A percentile compares a stretch with the other conserved stretches of the same genome.
Evolutionary conservation across 1,140 invertebrate genomes (phyloP).

Genomic region (Bombus huntii): DNA sequence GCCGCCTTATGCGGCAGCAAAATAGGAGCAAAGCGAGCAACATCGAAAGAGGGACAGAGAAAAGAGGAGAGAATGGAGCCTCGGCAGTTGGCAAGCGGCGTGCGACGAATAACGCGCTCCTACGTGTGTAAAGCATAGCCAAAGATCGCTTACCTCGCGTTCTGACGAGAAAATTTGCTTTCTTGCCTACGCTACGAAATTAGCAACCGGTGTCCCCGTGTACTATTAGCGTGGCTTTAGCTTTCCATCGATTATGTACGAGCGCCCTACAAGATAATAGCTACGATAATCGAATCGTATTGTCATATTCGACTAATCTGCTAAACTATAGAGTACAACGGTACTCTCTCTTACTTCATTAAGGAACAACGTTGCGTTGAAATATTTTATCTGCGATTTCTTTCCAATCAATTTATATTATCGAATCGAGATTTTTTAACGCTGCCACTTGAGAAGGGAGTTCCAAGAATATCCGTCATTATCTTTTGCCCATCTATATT

Average conservation of each 20-base stretch:
- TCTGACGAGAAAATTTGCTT: conserved; percentile 33
- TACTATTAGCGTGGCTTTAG: not conserved
- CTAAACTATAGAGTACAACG: no score
- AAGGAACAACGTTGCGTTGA: no score
- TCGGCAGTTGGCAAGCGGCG: conserved; percentile 57
- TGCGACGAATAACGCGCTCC: conserved; percentile 22
- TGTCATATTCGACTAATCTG: no score
- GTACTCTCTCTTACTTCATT: no score
- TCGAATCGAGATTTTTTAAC: no score
- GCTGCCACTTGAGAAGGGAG: no score
- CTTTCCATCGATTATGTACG: not conserved
- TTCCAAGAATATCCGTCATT: no score
- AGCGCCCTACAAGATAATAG: not conserved
- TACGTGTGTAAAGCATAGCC: conserved; percentile 37
- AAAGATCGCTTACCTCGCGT: conserved; percentile 41
- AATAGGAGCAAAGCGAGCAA: conserved; percentile 27
- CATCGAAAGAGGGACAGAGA: not conserved
- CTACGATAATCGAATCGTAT: no score
- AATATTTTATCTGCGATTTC: no score
- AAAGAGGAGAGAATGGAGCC: not conserved
- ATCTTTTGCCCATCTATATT: no score
- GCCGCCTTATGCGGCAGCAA: conserved; percentile 19
- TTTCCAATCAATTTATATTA: no score
- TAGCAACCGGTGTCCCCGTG: not conserved
- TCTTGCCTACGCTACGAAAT: conserved; percentile 33